phyloP scores from a whole-genome alignment of 2,888 invertebrate genomes.

The Plebejus melissa region DNA sequence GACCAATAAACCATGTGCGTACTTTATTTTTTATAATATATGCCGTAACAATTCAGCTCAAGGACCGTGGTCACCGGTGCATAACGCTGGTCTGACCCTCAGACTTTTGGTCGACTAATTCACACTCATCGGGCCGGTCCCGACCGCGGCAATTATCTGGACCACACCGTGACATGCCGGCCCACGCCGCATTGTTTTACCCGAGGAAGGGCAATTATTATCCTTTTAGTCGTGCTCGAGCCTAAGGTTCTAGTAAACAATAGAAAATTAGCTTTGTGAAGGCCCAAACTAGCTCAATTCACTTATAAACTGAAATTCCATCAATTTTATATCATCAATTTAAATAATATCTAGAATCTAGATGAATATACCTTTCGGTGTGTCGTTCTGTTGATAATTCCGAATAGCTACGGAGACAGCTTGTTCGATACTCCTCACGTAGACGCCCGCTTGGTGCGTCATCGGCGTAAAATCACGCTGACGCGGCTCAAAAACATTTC shows the following conservation, averaged over 20 bases:
- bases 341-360: not conserved
- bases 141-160: constrained; percentile 55
- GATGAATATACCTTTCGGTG: constrained; percentile 62
- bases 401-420: constrained; percentile 90
- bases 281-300: not conserved
- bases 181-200: constrained; percentile 34
- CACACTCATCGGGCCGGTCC: constrained; percentile 41
- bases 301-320: not conserved
- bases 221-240: constrained; percentile 5
- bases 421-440: constrained; percentile 91
- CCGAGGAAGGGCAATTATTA: constrained; percentile 26
- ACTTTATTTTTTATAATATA: not conserved
- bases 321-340: not conserved
- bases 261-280: constrained; percentile 16
- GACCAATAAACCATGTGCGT: not conserved
- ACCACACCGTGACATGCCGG: constrained; percentile 49
- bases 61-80: constrained; percentile 50
- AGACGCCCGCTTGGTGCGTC: constrained; percentile 87
- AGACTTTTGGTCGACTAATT: constrained; percentile 35
- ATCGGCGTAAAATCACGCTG: constrained; percentile 88
- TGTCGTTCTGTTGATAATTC: constrained; percentile 82
- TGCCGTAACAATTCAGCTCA: constrained; percentile 49
- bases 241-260: constrained; percentile 15
- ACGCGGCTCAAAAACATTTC: constrained; percentile 88
- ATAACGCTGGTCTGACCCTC: constrained; percentile 40